Conservation (phyloP, 2,888 invertebrate species). For the Peribatodes rhomboidaria region DNA sequence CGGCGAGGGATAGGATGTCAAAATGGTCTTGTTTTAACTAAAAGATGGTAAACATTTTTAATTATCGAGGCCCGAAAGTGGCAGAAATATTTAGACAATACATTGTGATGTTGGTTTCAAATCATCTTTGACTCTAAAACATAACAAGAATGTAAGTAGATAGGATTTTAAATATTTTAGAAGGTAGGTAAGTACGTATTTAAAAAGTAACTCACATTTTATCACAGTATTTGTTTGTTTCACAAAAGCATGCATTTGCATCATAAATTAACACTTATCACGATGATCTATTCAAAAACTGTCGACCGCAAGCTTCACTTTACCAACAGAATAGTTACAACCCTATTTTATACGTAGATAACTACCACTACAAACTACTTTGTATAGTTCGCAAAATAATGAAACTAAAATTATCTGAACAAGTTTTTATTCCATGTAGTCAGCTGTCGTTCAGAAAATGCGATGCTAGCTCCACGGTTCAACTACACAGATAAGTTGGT, state of each 20-base stretch:
- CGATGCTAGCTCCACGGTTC: background rate
- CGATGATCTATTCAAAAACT: background rate
- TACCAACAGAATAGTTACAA: background rate
- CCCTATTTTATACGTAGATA: slow-evolving; percentile 1
- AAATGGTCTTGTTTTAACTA: too few species aligned
- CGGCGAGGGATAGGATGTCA: too few species aligned
- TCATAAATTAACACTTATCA: background rate
- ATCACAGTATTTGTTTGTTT: too few species aligned
- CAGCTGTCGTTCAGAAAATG: background rate
- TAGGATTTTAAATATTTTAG: too few species aligned
- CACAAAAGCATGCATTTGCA: too few species aligned
- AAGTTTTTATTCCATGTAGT: background rate
- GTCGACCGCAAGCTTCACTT: background rate
- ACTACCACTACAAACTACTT: background rate
- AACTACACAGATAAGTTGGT: slow-evolving; percentile 2
- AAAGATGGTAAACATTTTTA: too few species aligned
- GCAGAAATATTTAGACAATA: too few species aligned
- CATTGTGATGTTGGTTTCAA: too few species aligned
- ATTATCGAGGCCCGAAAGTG: too few species aligned
- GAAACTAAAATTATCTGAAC: background rate
- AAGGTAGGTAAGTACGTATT: background rate
- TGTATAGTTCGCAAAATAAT: background rate
- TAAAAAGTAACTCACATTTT: too few species aligned
- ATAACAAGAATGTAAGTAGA: too few species aligned
- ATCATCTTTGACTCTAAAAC: too few species aligned